phyloP scores from a whole-genome alignment of 2,113 vertebrate species.

The Nestor notabilis region DNA sequence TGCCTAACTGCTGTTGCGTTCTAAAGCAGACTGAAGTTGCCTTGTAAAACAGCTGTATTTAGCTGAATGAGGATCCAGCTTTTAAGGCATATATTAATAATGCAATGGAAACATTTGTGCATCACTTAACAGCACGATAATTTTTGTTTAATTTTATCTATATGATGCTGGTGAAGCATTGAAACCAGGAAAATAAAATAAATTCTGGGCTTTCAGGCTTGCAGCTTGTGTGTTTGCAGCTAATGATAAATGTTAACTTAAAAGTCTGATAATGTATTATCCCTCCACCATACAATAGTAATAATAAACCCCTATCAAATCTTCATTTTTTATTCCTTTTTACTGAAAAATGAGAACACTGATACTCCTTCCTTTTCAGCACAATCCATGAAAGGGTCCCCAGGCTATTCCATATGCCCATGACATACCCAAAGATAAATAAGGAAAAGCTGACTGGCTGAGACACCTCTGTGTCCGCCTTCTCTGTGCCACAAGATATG shows the following conservation, averaged over 20 bases:
- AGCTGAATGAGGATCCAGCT: not conserved
- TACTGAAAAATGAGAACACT: not conserved
- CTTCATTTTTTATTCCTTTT: not conserved
- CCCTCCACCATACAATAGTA: not conserved
- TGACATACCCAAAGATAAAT: not conserved
- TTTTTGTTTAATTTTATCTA: slow-evolving; percentile 54
- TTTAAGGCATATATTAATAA: slow-evolving; percentile 68
- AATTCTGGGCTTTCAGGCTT: not conserved
- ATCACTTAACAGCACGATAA: slow-evolving; percentile 25
- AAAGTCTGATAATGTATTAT: not conserved
- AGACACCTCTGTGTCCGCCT: not conserved
- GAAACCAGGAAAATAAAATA: slow-evolving; percentile 27
- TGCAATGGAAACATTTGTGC: slow-evolving; percentile 11
- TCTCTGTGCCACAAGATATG: not conserved
- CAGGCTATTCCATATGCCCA: not conserved
- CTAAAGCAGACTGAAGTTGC: not conserved
- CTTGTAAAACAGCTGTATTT: slow-evolving; percentile 23
- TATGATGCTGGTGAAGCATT: slow-evolving; percentile 2
- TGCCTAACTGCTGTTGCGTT: not conserved
- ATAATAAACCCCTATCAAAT: not conserved
- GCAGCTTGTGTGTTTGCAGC: slow-evolving; percentile 52
- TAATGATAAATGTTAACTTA: slow-evolving; percentile 56
- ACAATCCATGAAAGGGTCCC: not conserved
- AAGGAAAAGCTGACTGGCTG: not conserved
- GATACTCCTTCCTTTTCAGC: not conserved